Conservation (phyloP, 2,797 vertebrate species). For the Chelon auratus region DNA sequence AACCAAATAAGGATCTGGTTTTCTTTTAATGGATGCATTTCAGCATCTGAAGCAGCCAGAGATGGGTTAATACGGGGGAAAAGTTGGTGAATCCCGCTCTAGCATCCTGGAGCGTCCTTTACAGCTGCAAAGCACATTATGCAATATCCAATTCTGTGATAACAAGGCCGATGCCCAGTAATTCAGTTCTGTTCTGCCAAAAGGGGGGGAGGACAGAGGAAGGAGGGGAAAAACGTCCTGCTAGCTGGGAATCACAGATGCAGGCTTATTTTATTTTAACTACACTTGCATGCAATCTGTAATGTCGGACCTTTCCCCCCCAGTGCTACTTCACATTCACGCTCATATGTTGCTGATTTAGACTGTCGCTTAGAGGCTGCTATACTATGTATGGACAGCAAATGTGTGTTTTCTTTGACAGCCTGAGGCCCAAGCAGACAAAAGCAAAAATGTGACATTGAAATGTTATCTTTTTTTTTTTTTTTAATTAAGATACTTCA, state of each 20-base stretch:
- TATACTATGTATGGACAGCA: too few relatives aligned
- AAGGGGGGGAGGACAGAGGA: too few relatives aligned
- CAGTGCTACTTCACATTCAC: too few relatives aligned
- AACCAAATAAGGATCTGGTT: neutral
- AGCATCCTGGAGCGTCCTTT: slow-evolving; percentile 32
- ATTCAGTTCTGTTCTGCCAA: slow-evolving; percentile 12
- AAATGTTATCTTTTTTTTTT: too few relatives aligned
- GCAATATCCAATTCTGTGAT: slow-evolving; percentile 37
- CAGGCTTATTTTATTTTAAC: neutral
- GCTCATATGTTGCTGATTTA: too few relatives aligned
- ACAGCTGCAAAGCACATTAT: slow-evolving; percentile 48
- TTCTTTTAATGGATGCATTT: neutral
- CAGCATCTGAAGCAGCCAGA: neutral
- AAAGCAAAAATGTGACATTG: too few relatives aligned
- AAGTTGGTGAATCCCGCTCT: neutral
- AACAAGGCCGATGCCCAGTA: neutral
- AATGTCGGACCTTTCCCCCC: too few relatives aligned
- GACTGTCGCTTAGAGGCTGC: too few relatives aligned
- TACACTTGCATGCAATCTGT: neutral
- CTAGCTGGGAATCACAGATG: neutral
- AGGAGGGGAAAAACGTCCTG: too few relatives aligned
- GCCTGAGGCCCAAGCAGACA: too few relatives aligned
- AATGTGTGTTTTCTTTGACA: too few relatives aligned
- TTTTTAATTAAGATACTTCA: too few relatives aligned
- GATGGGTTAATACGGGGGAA: neutral